phyloP scores from a whole-genome alignment of 1,140 invertebrate genomes.

The Leptonema lineaticorne region DNA sequence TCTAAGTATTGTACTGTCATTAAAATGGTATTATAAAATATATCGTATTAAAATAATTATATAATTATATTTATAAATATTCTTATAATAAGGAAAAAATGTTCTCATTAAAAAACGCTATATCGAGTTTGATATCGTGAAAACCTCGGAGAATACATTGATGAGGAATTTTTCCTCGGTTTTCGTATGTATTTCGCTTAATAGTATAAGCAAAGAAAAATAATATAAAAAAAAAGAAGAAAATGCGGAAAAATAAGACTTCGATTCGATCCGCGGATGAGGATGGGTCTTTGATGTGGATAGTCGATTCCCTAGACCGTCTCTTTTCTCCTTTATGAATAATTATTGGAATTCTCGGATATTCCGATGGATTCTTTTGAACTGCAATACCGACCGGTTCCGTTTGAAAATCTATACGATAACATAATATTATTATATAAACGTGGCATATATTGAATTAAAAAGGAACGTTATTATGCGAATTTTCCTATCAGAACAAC shows the following conservation, averaged over 20 bases:
- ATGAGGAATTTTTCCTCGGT: slow-evolving; percentile 15
- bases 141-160: slow-evolving; percentile 21
- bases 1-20: too few relatives aligned
- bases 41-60: background rate
- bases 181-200: too few relatives aligned
- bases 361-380: slow-evolving; percentile 28
- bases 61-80: background rate
- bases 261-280: background rate
- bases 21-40: too few relatives aligned
- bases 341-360: slow-evolving; percentile 37
- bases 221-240: slow-evolving; percentile 12
- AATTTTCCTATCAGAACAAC: too few relatives aligned
- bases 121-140: slow-evolving; percentile 6
- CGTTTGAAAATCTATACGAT: slow-evolving; percentile 9
- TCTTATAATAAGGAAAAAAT: background rate
- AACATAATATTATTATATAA: background rate
- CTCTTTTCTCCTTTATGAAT: slow-evolving; percentile 31
- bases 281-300: slow-evolving; percentile 32
- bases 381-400: slow-evolving; percentile 17
- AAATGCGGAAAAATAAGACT: slow-evolving; percentile 19
- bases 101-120: slow-evolving; percentile 19
- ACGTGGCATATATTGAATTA: background rate
- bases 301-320: slow-evolving; percentile 6
- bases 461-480: background rate
- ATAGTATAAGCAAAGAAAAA: too few relatives aligned